Evolutionary conservation across 1,140 invertebrate species (phyloP), one percentile per base, ranked within the genome.

Genomic region (Neuroterus valhalla): DNA sequence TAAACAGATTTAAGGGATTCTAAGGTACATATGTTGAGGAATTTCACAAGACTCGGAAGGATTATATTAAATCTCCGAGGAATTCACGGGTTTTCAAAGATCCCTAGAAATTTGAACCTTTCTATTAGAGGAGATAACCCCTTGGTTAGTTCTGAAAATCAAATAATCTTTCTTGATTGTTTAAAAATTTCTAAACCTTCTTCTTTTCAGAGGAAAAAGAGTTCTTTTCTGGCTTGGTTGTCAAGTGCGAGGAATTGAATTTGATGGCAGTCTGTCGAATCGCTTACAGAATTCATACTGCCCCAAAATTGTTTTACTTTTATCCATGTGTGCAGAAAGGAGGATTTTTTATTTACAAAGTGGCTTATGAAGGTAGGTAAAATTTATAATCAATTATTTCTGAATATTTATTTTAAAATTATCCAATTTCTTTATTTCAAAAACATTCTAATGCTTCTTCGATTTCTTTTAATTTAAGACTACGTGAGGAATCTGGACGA

Each of bases 341-440:
- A 4, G 85, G 85, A 14, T 86, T 87, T 78, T 86, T 84, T 67
- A n/a, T 84, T 50, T 79, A 77, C 26, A 77, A 78, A 75, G 72
- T 86, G 17, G 74, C 84, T 21, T 87, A 69, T 14, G 55, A 55
- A 67, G 84, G 84, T 84, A 68, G 38, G 3, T 2, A 71, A 43
- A 19, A 62, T 14, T 15, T 23, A 6, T 26, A 21, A 15, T 19
- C 15, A 70, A 42, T 26, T 52, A 26, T 26, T 21, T 11, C 0
- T 3, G 2, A 2, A 48, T 17, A 17, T 19, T 48, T n/a, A 17
- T 5, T 3, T 4, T 48, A 15, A 19, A 50, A n/a, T n/a, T n/a
- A n/a, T n/a, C n/a, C n/a, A n/a, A n/a, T n/a, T n/a, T n/a, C n/a
- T n/a, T n/a, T n/a, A n/a, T n/a, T n/a, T n/a, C n/a, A n/a, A n/a